A percentile compares a stretch with the other conserved stretches of the same genome.
Conservation (phyloP, 2,888 invertebrate species). For the Glaucopsyche alexis region DNA sequence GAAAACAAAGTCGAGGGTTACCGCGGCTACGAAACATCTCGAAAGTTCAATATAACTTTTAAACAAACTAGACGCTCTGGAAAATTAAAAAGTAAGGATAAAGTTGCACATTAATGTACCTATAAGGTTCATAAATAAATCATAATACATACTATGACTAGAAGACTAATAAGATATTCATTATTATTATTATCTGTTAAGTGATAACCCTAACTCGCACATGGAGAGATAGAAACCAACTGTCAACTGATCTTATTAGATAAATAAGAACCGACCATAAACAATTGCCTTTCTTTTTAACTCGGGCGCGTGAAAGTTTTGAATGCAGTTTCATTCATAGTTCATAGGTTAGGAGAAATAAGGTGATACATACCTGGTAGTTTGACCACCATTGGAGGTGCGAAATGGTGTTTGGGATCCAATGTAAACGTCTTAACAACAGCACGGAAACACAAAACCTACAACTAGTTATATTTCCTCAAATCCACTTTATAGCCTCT, state of each 20-base stretch:
- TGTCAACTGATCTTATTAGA: constrained; percentile 19
- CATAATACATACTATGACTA: too few species aligned
- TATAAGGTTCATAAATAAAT: too few species aligned
- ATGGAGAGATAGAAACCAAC: constrained; percentile 15
- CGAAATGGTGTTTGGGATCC: constrained; percentile 72
- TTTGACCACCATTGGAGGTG: constrained; percentile 79
- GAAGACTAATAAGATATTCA: neutral
- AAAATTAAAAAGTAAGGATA: too few species aligned
- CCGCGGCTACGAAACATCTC: neutral
- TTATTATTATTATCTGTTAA: neutral
- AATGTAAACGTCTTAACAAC: constrained; percentile 73
- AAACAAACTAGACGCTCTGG: neutral
- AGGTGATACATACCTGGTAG: constrained; percentile 66
- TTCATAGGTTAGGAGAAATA: constrained; percentile 1
- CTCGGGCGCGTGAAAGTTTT: neutral
- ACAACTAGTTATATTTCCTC: constrained; percentile 74
- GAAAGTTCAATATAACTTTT: too few species aligned
- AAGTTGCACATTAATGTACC: too few species aligned
- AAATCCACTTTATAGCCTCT: constrained; percentile 76
- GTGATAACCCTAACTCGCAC: neutral
- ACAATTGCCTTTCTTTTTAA: neutral
- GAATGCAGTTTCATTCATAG: constrained; percentile 28
- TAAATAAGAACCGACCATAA: neutral
- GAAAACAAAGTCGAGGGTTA: constrained; percentile 16
- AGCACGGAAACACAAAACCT: constrained; percentile 76